Conservation (phyloP, 2,888 invertebrate genomes). For the Frankliniella fusca region DNA sequence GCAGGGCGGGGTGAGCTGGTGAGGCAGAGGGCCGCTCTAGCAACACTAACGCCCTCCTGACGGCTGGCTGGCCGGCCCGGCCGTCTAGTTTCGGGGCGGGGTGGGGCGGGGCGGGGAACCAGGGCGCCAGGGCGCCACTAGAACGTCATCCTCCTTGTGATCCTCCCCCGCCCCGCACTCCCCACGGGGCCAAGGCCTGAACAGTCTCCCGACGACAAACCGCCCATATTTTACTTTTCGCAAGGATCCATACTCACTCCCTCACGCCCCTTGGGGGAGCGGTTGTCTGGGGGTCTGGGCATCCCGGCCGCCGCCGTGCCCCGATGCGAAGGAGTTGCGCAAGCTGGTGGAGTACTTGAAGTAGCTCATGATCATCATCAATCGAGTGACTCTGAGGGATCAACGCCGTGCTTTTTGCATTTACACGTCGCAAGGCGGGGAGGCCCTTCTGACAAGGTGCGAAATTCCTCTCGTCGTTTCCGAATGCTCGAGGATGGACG, state of each 20-base stretch:
- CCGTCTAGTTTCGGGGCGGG: neutral
- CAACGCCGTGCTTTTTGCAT: too few relatives aligned
- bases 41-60: neutral
- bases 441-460: too few relatives aligned
- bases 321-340: neutral
- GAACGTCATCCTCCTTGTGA: neutral
- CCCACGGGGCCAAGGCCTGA: too few relatives aligned
- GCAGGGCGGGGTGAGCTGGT: too few relatives aligned
- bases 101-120: neutral
- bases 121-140: neutral
- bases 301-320: neutral
- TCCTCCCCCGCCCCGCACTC: too few relatives aligned
- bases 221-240: neutral
- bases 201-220: neutral
- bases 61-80: too few relatives aligned
- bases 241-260: neutral
- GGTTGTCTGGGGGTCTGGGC: neutral
- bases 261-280: neutral
- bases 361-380: too few relatives aligned
- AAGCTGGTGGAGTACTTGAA: too few relatives aligned
- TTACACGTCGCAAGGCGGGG: too few relatives aligned
- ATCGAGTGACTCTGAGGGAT: too few relatives aligned
- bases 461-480: too few relatives aligned
- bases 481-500: too few relatives aligned
- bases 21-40: neutral